Conservation (phyloP, 2,888 invertebrate genomes). For the Didymodactylos carnosus region DNA sequence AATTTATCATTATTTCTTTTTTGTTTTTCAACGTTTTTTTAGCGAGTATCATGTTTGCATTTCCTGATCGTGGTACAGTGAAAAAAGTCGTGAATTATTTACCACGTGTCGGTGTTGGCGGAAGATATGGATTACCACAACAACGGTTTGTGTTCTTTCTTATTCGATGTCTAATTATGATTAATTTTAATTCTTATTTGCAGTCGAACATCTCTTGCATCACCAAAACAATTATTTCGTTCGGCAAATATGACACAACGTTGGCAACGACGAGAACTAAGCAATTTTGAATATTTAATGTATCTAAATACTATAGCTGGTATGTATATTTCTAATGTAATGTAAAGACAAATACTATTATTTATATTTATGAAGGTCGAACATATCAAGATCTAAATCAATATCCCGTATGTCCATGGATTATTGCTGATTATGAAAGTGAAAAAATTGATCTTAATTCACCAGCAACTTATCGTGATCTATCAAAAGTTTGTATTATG, state of each 20-base stretch:
- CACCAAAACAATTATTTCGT: slow-evolving; percentile 89
- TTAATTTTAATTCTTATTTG: too few relatives aligned
- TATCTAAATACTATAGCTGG: slow-evolving; percentile 95
- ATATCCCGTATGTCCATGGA: slow-evolving; percentile 88
- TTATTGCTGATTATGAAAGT: slow-evolving; percentile 81
- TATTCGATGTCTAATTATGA: background rate
- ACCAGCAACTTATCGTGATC: slow-evolving; percentile 9
- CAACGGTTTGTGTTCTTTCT: background rate
- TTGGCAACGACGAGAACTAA: slow-evolving; percentile 95
- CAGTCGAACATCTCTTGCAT: slow-evolving; percentile 86
- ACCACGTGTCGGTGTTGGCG: slow-evolving; percentile 89
- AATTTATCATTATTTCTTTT: background rate
- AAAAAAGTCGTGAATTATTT: slow-evolving; percentile 92
- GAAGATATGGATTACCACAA: slow-evolving; percentile 96
- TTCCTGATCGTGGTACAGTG: slow-evolving; percentile 84
- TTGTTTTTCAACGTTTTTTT: too few relatives aligned
- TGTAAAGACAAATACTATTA: too few relatives aligned
- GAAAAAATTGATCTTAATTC: slow-evolving; percentile 32
- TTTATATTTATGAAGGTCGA: slow-evolving; percentile 24
- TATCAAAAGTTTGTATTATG: slow-evolving; percentile 37
- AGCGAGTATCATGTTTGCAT: slow-evolving; percentile 88
- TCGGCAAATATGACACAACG: slow-evolving; percentile 99
- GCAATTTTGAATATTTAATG: slow-evolving; percentile 99
- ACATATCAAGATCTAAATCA: slow-evolving; percentile 11
- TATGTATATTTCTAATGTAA: background rate